phyloP scores from a whole-genome alignment of 1,140 invertebrate species.

The Trichonephila inaurata region DNA sequence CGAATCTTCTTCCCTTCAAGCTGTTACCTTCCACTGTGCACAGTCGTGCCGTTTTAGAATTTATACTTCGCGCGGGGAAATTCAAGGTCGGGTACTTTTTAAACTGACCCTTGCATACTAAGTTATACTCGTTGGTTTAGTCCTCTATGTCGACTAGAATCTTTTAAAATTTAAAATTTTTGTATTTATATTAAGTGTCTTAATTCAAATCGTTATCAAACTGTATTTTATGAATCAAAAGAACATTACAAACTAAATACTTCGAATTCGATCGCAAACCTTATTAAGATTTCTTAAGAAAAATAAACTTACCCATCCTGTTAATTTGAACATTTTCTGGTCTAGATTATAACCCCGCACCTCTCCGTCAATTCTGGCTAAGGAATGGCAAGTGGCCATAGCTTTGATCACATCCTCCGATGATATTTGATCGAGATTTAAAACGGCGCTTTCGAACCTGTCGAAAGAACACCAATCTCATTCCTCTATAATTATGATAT shows the following conservation, averaged over 20 bases:
- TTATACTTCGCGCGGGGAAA: no score
- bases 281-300: no score
- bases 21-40: no score
- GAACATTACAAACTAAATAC: no score
- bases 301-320: slow-evolving; percentile 62
- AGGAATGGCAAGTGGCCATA: slow-evolving; percentile 90
- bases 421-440: background rate
- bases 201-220: no score
- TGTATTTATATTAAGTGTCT: background rate
- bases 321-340: slow-evolving; percentile 92
- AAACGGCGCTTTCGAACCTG: slow-evolving; percentile 44
- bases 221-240: no score
- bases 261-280: no score
- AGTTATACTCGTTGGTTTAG: background rate
- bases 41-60: no score
- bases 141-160: background rate
- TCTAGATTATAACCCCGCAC: slow-evolving; percentile 91
- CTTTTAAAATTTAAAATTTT: background rate
- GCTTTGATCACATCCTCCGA: background rate
- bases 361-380: slow-evolving; percentile 88
- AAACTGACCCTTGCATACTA: no score
- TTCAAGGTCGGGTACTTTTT: no score
- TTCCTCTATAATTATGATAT: background rate
- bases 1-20: no score
- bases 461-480: background rate